Evolutionary conservation across 2,888 invertebrate genomes (phyloP).

Genomic region (Chymomyza amoena): DNA sequence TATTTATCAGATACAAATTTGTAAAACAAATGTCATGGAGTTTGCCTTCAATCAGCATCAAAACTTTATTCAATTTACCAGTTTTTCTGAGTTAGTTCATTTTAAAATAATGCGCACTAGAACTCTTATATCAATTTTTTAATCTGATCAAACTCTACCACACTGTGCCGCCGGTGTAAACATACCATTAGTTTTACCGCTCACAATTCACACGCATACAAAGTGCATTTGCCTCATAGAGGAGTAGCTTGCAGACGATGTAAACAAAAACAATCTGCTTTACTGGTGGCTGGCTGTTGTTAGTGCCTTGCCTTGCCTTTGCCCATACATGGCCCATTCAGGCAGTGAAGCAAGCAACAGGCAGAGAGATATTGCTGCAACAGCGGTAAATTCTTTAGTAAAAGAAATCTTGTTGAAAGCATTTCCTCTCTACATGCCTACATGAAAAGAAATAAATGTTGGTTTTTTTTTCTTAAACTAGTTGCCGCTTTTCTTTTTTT

Average conservation of each 20-base stretch:
- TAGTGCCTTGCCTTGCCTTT: conserved; percentile 21
- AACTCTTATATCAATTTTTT: too few species aligned
- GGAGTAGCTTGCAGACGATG: conserved; percentile 7
- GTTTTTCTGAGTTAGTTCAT: too few species aligned
- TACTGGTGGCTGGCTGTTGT: neutral
- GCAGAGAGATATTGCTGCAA: conserved; percentile 25
- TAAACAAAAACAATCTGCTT: conserved; percentile 39
- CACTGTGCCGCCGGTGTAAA: conserved; percentile 21
- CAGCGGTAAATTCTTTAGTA: conserved; percentile 63
- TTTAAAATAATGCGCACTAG: too few species aligned
- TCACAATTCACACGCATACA: conserved; percentile 16
- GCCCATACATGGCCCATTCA: conserved; percentile 47
- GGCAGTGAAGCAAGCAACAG: conserved; percentile 40
- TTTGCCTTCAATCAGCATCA: too few species aligned
- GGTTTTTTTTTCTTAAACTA: conserved; percentile 14
- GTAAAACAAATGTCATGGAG: too few species aligned
- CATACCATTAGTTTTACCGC: conserved; percentile 1
- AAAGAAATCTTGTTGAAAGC: conserved; percentile 70
- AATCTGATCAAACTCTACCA: conserved; percentile 21
- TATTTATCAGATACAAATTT: too few species aligned
- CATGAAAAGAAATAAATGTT: conserved; percentile 50
- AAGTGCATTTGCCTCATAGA: conserved; percentile 46
- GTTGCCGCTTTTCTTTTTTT: conserved; percentile 36
- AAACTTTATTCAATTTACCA: too few species aligned
- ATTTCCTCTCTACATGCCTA: conserved; percentile 56